Percentiles rank a stretch among this genome's conserved stretches.
Evolutionary conservation across 1,140 invertebrate species (phyloP).

Genomic region (Pogonognathellus flavescens): DNA sequence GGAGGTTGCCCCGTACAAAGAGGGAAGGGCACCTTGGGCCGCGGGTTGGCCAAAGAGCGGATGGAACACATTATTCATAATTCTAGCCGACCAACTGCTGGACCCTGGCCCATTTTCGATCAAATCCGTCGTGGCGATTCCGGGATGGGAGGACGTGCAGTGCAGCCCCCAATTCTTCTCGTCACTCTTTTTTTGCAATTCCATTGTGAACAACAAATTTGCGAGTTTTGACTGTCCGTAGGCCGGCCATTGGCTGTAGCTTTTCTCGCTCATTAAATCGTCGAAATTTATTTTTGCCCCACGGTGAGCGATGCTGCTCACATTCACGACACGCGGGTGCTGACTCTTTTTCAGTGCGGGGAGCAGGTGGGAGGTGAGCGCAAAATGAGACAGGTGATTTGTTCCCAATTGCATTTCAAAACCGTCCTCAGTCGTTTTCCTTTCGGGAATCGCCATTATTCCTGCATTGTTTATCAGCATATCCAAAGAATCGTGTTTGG

Average conservation of each 20-base stretch:
- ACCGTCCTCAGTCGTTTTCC: not conserved
- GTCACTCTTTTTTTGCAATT: conserved; percentile 2
- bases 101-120: not conserved
- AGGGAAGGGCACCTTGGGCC: not conserved
- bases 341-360: not conserved
- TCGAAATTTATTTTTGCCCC: conserved; percentile 1
- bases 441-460: not conserved
- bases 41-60: not conserved
- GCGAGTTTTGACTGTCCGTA: not conserved
- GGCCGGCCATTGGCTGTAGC: no score
- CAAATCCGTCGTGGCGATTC: not conserved
- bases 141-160: not conserved
- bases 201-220: not conserved
- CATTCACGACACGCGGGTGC: not conserved
- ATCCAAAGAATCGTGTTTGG: not conserved
- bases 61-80: not conserved
- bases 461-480: not conserved
- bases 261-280: not conserved
- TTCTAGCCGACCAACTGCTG: no score
- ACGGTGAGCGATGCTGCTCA: not conserved
- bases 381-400: conserved; percentile 33
- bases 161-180: not conserved
- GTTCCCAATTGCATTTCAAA: conserved; percentile 34
- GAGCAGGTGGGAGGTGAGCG: conserved; percentile 10
- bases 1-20: not conserved